These are phyloP conservation scores for Charadrius vociferus DNA, from an alignment of 2,113 vertebrate genomes.

Conservation along the genomic window DNA sequence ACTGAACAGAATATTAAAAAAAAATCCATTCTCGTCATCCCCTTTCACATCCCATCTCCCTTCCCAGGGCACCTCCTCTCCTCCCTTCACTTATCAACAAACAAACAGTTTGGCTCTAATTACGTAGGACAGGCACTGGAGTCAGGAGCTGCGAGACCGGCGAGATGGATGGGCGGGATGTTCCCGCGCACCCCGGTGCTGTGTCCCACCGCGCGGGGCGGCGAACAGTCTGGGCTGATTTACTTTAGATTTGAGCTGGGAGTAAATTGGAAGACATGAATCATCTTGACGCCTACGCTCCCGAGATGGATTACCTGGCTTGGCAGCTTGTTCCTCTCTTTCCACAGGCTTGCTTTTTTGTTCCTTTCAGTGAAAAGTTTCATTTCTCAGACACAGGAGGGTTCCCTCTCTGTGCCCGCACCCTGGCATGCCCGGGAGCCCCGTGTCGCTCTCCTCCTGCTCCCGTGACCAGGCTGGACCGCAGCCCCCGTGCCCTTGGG, in stretches of 20 bases:
- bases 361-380: conserved; percentile 18
- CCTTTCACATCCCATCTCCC: neutral
- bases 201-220: conserved; percentile 60
- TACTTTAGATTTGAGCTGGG: conserved; percentile 77
- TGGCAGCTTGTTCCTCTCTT: conserved; percentile 75
- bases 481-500: fast-evolving
- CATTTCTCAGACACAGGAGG: conserved; percentile 40
- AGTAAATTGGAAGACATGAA: conserved; percentile 85
- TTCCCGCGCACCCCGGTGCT: conserved; percentile 63
- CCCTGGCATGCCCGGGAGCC: neutral
- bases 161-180: conserved; percentile 76
- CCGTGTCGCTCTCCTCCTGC: fast-evolving
- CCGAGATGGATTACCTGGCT: conserved; percentile 81
- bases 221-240: conserved; percentile 70
- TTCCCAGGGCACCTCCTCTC: neutral
- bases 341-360: neutral
- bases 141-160: conserved; percentile 56
- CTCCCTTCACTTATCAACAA: conserved; percentile 9
- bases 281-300: conserved; percentile 76
- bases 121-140: conserved; percentile 51
- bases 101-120: conserved; percentile 62
- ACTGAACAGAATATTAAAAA: neutral
- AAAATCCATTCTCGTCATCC: neutral
- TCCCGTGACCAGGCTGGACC: neutral
- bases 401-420: neutral